Conservation (phyloP, 1,140 invertebrate species). For the Tachypleus tridentatus region DNA sequence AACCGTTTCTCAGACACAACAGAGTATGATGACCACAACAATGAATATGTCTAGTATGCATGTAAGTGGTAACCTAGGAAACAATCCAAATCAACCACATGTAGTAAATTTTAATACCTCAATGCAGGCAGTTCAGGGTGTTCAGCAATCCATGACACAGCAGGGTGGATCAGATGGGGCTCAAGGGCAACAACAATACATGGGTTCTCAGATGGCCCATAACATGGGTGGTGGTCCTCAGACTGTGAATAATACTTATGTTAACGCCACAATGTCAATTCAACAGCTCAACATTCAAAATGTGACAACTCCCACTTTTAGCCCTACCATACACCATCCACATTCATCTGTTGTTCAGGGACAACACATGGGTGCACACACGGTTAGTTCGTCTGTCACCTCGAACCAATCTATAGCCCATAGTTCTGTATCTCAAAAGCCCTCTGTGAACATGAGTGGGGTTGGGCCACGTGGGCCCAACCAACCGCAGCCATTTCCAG, state of each 20-base stretch:
- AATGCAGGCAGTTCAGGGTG: conserved; percentile 30
- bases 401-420: conserved; percentile 25
- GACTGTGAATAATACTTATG: conserved; percentile 42
- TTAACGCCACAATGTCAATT: conserved; percentile 42
- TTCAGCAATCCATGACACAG: conserved; percentile 13
- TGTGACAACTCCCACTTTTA: conserved; percentile 27
- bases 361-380: conserved; percentile 12
- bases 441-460: conserved; percentile 15
- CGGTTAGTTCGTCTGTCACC: conserved; percentile 23
- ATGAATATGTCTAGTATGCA: conserved; percentile 40
- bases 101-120: conserved; percentile 34
- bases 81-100: conserved; percentile 21
- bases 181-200: conserved; percentile 9
- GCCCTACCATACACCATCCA: conserved; percentile 14
- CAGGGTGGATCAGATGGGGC: conserved; percentile 10
- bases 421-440: conserved; percentile 20
- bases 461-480: conserved; percentile 19
- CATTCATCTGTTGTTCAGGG: not conserved
- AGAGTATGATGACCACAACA: conserved; percentile 22
- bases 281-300: conserved; percentile 42
- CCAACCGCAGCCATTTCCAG: conserved; percentile 22
- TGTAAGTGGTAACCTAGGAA: conserved; percentile 35
- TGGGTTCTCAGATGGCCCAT: conserved; percentile 27
- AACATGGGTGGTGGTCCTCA: conserved; percentile 32
- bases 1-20: conserved; percentile 30